Base-by-base conservation (phyloP, 2,113 vertebrate genomes). In the Bos javanicus region DNA sequence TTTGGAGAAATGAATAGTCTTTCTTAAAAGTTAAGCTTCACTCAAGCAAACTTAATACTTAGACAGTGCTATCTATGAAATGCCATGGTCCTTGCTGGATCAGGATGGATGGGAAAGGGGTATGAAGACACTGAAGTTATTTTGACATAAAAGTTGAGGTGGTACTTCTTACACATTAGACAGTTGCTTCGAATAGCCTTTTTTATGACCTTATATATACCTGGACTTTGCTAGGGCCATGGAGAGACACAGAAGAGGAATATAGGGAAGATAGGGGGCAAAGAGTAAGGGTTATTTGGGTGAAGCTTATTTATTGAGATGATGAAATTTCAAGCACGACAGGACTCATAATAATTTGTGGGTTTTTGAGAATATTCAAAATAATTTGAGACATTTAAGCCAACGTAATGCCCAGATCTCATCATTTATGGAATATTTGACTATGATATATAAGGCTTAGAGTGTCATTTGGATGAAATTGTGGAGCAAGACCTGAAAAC, bases 1-100 rank as follows among this genome's bases (percentile, higher is more conserved):
- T 84, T 95, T 92, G 33, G 33, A 93, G 54, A 91, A 94, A 91
- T 60, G 76, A 50, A 82, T 76, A 81, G 9, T 95, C 85, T 95
- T 21, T 36, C 46, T 91, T 93, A 81, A 84, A 93, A 87, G 54
- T 97, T 93, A 83, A 84, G 80, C 74, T 60, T 95, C 46, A 74
- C 2, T 64, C 64, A 71, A 56, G 62, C 33, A 81, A 97, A 97
- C 36, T 91, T 91, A 94, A 64, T 91, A 62, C 25, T 33, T 96
- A 81, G 3, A 46, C 39, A 85, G 62, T 81, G n/a, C 19, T 85
- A 0, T 36, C 2, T 91, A 2, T 52, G 64, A 92, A 94, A 95
- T 52, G 56, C 57, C 11, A 17, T 50, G 48, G 13, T 85, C 54
- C 30, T 17, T 25, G 16, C n/a, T 43, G 87, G 87, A 86, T 43